Conservation (phyloP, 2,888 invertebrate genomes). For the Slavum lentiscoides region DNA sequence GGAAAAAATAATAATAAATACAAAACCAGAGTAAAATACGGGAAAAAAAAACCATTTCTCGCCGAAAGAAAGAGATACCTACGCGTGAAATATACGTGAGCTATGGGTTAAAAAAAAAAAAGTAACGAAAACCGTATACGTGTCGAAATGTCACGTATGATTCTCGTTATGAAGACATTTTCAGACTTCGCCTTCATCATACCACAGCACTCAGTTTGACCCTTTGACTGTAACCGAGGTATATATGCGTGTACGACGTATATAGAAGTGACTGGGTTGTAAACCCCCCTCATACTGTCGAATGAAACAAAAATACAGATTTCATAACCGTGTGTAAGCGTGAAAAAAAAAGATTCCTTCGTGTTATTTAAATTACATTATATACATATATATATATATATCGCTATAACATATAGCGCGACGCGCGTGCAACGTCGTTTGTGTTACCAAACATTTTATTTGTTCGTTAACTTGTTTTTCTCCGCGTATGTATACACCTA, state of each 20-base stretch:
- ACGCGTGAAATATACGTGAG: slow-evolving; percentile 18
- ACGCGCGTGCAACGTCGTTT: neutral
- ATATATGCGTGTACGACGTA: neutral
- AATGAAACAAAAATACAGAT: slow-evolving; percentile 1
- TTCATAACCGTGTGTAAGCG: neutral
- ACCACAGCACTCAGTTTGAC: slow-evolving; percentile 14
- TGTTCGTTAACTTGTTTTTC: slow-evolving; percentile 8
- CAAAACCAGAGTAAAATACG: slow-evolving; percentile 16
- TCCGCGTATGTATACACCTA: no score
- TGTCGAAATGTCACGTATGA: slow-evolving; percentile 50
- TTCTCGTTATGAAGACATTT: slow-evolving; percentile 49
- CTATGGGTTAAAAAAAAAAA: neutral
- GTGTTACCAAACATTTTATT: neutral
- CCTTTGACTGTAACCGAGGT: slow-evolving; percentile 17
- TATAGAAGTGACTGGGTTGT: neutral
- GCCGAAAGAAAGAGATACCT: slow-evolving; percentile 8
- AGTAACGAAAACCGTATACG: slow-evolving; percentile 28
- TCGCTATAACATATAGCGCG: neutral
- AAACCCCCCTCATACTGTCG: neutral
- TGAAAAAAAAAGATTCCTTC: neutral
- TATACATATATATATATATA: neutral
- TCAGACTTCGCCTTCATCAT: neutral
- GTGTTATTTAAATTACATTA: neutral
- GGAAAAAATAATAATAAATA: neutral
- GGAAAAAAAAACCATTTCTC: neutral